Evolutionary conservation across 2,113 vertebrate species (phyloP).

Genomic region (Pyxicephalus adspersus): DNA sequence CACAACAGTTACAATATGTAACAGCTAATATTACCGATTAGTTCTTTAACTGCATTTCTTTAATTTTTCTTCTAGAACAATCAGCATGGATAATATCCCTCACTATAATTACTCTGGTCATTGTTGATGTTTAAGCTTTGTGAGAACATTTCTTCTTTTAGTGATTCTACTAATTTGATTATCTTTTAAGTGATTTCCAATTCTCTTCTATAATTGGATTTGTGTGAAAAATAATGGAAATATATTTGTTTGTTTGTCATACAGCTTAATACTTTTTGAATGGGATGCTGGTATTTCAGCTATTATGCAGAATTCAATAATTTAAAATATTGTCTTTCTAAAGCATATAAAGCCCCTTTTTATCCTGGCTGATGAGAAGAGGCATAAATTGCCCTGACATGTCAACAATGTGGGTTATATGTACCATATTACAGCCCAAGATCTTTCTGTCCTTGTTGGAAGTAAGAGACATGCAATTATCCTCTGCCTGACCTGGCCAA

Average conservation of each 20-base stretch:
- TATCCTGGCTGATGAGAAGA: neutral
- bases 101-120: slow-evolving; percentile 40
- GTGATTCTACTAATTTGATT: slow-evolving; percentile 29
- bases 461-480: too few relatives aligned
- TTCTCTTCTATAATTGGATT: slow-evolving; percentile 26
- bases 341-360: neutral
- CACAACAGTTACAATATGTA: neutral
- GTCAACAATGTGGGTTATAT: too few relatives aligned
- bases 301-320: neutral
- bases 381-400: neutral
- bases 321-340: neutral
- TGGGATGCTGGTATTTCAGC: neutral
- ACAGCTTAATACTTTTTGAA: slow-evolving; percentile 44
- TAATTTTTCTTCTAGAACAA: slow-evolving; percentile 18
- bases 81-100: slow-evolving; percentile 19
- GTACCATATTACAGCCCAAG: too few relatives aligned
- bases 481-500: too few relatives aligned
- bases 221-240: slow-evolving; percentile 49
- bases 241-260: slow-evolving; percentile 45
- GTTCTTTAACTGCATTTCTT: slow-evolving; percentile 12
- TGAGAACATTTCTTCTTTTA: slow-evolving; percentile 20
- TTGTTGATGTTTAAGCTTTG: slow-evolving; percentile 3
- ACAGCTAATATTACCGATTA: slow-evolving; percentile 22
- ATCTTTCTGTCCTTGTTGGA: too few relatives aligned
- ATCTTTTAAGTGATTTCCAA: slow-evolving; percentile 30